Evolutionary conservation across 2,797 vertebrate species (phyloP), one percentile per base, ranked within the genome.

Genomic region (Macroramphosus scolopax): DNA sequence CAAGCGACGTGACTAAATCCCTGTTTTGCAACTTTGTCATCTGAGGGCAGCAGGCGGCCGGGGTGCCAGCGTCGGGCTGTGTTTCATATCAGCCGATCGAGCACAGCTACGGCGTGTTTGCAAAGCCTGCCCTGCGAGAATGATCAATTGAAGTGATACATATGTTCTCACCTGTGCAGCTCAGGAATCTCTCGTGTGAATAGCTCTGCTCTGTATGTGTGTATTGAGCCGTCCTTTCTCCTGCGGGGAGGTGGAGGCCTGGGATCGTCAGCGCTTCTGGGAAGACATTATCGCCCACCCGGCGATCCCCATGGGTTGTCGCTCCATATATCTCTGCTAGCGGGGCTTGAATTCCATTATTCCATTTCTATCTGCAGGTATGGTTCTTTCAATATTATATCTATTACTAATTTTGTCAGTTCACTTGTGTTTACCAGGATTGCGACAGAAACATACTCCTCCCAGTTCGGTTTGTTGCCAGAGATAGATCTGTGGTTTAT

Each of bases 81-180:
- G 72, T 74, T 74, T 75, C 43, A 49, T 80, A 81, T 81, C 79
- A 53, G 52, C 61, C 63, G 60, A 83, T 84, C 77, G 64, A 28
- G 59, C 53, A 52, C 57, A 68, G 75, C 61, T 20, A 38, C 20
- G 24, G 44, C 17, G 28, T 64, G 59, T 81, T 83, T 76, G 52
- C 70, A 75, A 83, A 84, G 75, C 75, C 63, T 83, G 75, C 79
- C 80, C 67, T 74, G 68, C 61, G 73, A 85, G 82, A 75, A 86
- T 87, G 87, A 88, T 88, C 75, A 86, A 88, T 88, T 83, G 75
- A 85, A 84, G 78, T 74, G 77, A 85, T 81, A 74, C 73, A 75
- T 76, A 78, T 87, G 80, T 82, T 79, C 76, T 83, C 81, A 87
- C 82, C 81, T 72, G 77, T 66, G 40, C 39, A 36, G 72, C 75